Evolutionary conservation across 2,888 invertebrate species (phyloP).

Genomic region (Nomada hirtipes): DNA sequence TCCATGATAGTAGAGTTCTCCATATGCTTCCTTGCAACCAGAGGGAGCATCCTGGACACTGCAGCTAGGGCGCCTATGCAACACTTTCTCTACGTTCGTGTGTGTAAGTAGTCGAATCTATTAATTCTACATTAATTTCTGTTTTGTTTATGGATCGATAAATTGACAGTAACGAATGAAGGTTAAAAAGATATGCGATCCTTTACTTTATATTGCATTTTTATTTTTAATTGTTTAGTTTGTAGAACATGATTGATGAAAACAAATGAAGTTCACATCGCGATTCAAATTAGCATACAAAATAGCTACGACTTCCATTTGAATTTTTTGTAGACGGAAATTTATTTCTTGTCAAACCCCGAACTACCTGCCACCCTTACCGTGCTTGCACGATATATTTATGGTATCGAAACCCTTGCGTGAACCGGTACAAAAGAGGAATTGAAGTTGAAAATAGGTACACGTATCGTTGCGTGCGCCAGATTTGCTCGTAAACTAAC

Average conservation of each 20-base stretch:
- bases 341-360: slow-evolving; percentile 24
- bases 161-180: too few species aligned
- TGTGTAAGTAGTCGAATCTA: slow-evolving; percentile 86
- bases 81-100: slow-evolving; percentile 91
- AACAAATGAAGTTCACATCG: neutral
- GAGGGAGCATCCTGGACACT: slow-evolving; percentile 93
- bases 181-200: too few species aligned
- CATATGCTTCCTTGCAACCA: slow-evolving; percentile 90
- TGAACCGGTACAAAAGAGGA: slow-evolving; percentile 29
- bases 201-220: too few species aligned
- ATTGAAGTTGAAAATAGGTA: slow-evolving; percentile 36
- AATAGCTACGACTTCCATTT: slow-evolving; percentile 10
- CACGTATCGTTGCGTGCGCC: neutral
- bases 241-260: too few species aligned
- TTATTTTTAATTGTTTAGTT: neutral
- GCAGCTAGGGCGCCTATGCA: slow-evolving; percentile 90
- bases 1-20: slow-evolving; percentile 89
- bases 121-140: neutral
- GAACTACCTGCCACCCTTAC: neutral
- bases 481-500: slow-evolving; percentile 7
- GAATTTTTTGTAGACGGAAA: neutral
- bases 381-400: slow-evolving; percentile 33
- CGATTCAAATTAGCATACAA: neutral
- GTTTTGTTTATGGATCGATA: too few species aligned
- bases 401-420: slow-evolving; percentile 36